These are phyloP conservation scores for Mus pahari DNA, from an alignment of 2,113 vertebrate genomes.

Conservation along the genomic window DNA sequence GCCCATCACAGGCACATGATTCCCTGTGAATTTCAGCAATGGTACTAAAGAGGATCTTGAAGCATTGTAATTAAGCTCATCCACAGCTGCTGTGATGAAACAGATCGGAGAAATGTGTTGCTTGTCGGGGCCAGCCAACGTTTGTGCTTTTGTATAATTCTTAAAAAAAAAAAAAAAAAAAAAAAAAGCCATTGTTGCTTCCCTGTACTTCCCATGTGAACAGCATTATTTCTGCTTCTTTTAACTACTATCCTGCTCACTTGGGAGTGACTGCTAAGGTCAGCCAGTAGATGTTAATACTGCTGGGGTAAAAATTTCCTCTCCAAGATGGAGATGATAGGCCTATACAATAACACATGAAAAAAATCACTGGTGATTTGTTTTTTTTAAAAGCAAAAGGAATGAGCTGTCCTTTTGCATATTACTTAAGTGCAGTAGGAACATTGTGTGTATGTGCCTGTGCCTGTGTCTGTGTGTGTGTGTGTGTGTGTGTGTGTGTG, in stretches of 20 bases:
- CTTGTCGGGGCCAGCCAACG: conserved; percentile 75
- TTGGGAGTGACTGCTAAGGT: conserved; percentile 84
- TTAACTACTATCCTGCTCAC: conserved; percentile 82
- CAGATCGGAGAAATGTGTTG: conserved; percentile 62
- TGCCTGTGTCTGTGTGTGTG: not conserved
- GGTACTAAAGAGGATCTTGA: conserved; percentile 16
- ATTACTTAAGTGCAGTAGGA: conserved; percentile 55
- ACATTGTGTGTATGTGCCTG: not conserved
- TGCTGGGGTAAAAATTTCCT: conserved; percentile 84
- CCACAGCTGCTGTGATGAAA: conserved; percentile 70
- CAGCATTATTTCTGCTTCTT: conserved; percentile 79
- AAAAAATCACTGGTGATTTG: conserved; percentile 82
- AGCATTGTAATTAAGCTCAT: conserved; percentile 74
- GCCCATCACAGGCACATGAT: not conserved
- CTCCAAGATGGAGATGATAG: conserved; percentile 80
- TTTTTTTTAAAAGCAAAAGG: conserved; percentile 67
- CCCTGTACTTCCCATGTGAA: conserved; percentile 47
- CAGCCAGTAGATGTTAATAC: conserved; percentile 80
- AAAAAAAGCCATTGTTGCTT: conserved; percentile 34
- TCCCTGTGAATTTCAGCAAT: conserved; percentile 27
- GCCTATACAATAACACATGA: conserved; percentile 79
- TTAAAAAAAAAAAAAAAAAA: not conserved
- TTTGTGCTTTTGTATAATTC: conserved; percentile 72
- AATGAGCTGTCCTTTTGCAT: conserved; percentile 48
- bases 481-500: not conserved